Evolutionary conservation across 1,140 invertebrate species (phyloP), one percentile per base, ranked within the genome.

Genomic region (Diabrotica virgifera): DNA sequence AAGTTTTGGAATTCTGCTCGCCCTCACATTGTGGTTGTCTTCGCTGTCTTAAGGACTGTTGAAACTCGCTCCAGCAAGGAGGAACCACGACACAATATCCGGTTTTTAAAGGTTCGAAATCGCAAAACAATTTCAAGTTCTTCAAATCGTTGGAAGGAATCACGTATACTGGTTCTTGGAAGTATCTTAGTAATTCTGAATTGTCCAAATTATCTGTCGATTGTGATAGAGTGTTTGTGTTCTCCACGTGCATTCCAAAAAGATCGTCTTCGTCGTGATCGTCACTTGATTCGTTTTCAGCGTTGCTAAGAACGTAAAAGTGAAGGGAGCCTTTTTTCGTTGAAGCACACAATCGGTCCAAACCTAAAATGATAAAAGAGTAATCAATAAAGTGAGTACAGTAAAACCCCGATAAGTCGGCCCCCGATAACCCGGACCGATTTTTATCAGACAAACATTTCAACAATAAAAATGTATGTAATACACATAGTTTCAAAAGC

Each of bases 51-150:
- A 76, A 74, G 2, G 74, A 70, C 65, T 95, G 93, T 72, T 94
- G 92, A 73, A 96, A 86, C 82, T 96, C 93, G 67, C 87, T 90
- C 95, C 94, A 96, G 79, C 93, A 96, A 36, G 92, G 88, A 3
- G 94, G 92, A 0, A 95, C 91, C n/a, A 93, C 94, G 6, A 92
- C 92, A 57, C 89, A 88, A 75, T 93, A 95, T 5, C 36, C 53
- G 11, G 52, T 58, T 86, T 78, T 79, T 76, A 85, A 73, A 75
- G 83, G 77, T 80, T 86, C 85, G 81, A 88, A 90, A 66, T 83
- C 78, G 13, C 86, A 90, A 35, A 90, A 76, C 67, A 85, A 82
- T 62, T 89, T 84, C 1, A 90, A 75, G n/a, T 77, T 74, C 66
- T 82, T 79, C 65, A 90, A 77, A 68, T 85, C 84, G 3, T 69